These are phyloP conservation scores for Andrena marginata DNA, from an alignment of 2,888 invertebrate species.

Conservation along the genomic window DNA sequence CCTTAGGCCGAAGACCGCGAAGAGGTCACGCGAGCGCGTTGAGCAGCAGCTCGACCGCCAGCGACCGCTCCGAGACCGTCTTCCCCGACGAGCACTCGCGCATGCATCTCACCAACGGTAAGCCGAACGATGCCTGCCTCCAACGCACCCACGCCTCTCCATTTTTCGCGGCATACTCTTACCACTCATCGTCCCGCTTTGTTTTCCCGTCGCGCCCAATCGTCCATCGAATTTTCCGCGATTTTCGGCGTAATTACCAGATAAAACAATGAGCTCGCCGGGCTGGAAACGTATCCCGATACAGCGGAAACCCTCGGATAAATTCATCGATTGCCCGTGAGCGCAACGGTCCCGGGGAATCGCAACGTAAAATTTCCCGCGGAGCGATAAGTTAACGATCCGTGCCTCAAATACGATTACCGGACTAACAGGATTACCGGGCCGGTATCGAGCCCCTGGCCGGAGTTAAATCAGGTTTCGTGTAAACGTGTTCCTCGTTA, in stretches of 20 bases:
- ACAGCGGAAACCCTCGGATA: constrained; percentile 17
- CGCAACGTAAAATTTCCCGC: constrained; percentile 75
- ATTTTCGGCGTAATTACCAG: constrained; percentile 13
- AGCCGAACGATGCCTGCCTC: constrained; percentile 41
- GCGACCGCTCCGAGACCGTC: constrained; percentile 79
- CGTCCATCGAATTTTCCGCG: constrained; percentile 12
- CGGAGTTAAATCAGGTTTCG: constrained; percentile 73
- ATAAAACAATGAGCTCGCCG: constrained; percentile 18
- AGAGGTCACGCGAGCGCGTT: constrained; percentile 86
- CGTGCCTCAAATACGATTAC: constrained; percentile 77
- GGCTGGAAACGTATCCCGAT: constrained; percentile 6
- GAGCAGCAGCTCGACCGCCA: constrained; percentile 86
- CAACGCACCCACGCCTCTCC: constrained; percentile 1
- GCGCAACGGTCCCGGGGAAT: constrained; percentile 68
- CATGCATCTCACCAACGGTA: constrained; percentile 80
- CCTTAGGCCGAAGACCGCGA: constrained; percentile 86
- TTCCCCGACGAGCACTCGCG: constrained; percentile 80
- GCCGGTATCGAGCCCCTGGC: constrained; percentile 73
- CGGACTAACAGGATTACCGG: constrained; percentile 74
- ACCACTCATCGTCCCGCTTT: constrained; percentile 11
- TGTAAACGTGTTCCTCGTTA: constrained; percentile 72
- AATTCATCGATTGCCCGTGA: constrained; percentile 59
- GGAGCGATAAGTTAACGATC: constrained; percentile 78
- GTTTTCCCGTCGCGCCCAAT: neutral
- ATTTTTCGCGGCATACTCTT: constrained; percentile 42